Conservation (phyloP, 2,888 invertebrate species). For the Cheilosia impressa region DNA sequence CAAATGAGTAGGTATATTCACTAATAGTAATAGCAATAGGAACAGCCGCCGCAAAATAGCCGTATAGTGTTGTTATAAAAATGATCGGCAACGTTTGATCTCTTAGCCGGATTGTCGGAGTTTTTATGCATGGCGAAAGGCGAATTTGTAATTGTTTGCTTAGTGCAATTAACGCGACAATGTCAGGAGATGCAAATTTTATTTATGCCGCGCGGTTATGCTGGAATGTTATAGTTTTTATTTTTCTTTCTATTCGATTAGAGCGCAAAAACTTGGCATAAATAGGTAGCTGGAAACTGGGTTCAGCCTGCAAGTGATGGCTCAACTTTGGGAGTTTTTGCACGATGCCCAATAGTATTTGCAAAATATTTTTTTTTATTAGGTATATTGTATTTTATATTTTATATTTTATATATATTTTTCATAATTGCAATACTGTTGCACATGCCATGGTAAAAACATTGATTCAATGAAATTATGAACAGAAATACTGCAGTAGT, state of each 20-base stretch:
- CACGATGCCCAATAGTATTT: too few relatives aligned
- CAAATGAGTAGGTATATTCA: constrained; percentile 42
- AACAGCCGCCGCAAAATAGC: constrained; percentile 15
- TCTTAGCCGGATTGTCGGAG: constrained; percentile 19
- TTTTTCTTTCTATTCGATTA: constrained; percentile 10
- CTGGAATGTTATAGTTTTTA: constrained; percentile 42
- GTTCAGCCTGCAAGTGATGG: not conserved
- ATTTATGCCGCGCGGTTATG: constrained; percentile 20
- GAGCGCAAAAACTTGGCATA: constrained; percentile 17
- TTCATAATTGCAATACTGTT: too few relatives aligned
- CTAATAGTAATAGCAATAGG: constrained; percentile 11
- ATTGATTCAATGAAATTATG: too few relatives aligned
- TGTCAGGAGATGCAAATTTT: constrained; percentile 70
- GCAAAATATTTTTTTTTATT: too few relatives aligned
- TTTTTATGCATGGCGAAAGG: constrained; percentile 27
- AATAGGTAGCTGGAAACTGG: not conserved
- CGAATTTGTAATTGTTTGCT: constrained; percentile 50
- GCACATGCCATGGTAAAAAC: too few relatives aligned
- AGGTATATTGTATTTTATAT: too few relatives aligned
- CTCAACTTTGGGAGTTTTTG: not conserved
- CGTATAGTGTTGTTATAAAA: constrained; percentile 47
- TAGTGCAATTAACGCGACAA: constrained; percentile 69
- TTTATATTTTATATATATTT: too few relatives aligned
- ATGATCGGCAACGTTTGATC: constrained; percentile 60
- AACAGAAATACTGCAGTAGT: too few relatives aligned